Percentiles rank a stretch among this genome's conserved stretches.
Evolutionary conservation across 2,888 invertebrate genomes (phyloP).

Genomic region (Psylliodes chrysocephalus): DNA sequence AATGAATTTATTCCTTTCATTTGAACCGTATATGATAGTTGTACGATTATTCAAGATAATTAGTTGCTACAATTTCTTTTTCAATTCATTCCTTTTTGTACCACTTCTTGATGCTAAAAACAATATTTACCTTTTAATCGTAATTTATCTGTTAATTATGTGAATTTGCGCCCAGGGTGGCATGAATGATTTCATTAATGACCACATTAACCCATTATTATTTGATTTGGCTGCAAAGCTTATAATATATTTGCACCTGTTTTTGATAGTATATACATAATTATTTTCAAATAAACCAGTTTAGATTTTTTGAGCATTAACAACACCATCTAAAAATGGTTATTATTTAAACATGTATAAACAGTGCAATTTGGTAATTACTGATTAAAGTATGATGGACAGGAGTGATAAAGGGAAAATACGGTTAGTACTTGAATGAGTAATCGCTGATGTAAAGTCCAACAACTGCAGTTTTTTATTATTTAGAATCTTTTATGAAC

Average conservation of each 20-base stretch:
- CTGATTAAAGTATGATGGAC: too few species aligned
- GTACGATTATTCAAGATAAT: too few species aligned
- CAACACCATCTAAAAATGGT: too few species aligned
- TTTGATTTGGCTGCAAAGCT: background rate
- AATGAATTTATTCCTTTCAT: too few species aligned
- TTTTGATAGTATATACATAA: background rate
- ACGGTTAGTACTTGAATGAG: too few species aligned
- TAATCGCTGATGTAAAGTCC: too few species aligned
- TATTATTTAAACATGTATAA: too few species aligned
- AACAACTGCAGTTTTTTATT: too few species aligned
- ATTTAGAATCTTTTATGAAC: too few species aligned
- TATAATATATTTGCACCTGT: background rate
- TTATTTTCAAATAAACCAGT: background rate
- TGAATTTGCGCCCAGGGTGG: background rate
- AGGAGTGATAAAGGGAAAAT: too few species aligned
- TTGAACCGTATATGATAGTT: too few species aligned
- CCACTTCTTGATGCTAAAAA: background rate
- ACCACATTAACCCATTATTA: slow-evolving; percentile 3
- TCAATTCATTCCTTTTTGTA: background rate
- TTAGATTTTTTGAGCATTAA: background rate
- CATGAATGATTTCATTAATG: background rate
- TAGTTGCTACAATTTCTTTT: background rate
- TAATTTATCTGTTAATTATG: background rate
- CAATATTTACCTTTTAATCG: background rate
- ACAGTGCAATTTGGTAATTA: too few species aligned